Conservation (phyloP, 2,797 vertebrate species). For the Pterois miles region DNA sequence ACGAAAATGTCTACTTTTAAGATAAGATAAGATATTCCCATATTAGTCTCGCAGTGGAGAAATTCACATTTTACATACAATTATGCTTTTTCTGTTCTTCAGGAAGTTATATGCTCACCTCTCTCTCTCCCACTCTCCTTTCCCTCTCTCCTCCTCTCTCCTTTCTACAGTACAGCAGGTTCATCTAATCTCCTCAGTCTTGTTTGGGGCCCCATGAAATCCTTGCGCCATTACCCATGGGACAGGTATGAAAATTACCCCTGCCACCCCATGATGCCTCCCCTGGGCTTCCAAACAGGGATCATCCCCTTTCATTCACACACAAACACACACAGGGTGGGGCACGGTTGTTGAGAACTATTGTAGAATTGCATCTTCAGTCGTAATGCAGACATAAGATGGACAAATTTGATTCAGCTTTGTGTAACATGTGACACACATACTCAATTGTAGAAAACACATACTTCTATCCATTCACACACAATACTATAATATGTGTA, state of each 20-base stretch:
- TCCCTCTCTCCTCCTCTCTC: no score
- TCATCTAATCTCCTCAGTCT: slow-evolving; percentile 61
- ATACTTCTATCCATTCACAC: not conserved
- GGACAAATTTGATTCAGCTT: not conserved
- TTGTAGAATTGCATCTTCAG: not conserved
- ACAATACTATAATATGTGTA: no score
- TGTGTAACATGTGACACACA: not conserved
- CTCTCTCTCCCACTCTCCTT: no score
- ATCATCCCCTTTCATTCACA: slow-evolving; percentile 30
- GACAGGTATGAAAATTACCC: slow-evolving; percentile 80
- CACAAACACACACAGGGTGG: not conserved
- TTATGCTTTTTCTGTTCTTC: not conserved
- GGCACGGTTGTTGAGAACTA: not conserved
- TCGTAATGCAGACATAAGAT: not conserved
- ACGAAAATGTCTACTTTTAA: not conserved
- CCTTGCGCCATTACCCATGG: slow-evolving; percentile 65
- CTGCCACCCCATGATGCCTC: slow-evolving; percentile 23
- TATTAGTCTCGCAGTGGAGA: no score
- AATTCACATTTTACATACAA: no score
- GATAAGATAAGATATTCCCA: no score
- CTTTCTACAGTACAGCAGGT: slow-evolving; percentile 21
- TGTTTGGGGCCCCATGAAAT: slow-evolving; percentile 67
- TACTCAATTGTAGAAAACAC: not conserved
- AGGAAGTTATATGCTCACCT: not conserved
- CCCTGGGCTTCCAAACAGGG: slow-evolving; percentile 19